These are phyloP conservation scores for Chelonia mydas DNA, from an alignment of 2,797 vertebrate genomes.

Conservation along the genomic window DNA sequence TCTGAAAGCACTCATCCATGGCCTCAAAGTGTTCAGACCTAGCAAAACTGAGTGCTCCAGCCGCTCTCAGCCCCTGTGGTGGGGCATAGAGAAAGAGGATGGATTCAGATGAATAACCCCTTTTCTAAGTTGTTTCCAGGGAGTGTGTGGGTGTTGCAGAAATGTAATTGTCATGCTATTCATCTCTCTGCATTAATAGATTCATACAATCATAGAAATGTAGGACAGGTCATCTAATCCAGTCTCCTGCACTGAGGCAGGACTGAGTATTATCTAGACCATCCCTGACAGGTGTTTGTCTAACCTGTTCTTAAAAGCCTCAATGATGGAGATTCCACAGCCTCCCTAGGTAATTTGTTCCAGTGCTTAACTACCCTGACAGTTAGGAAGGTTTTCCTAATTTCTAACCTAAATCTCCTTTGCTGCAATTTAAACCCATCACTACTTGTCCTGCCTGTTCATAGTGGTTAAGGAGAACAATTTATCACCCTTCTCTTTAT, in stretches of 20 bases:
- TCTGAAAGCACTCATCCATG: neutral
- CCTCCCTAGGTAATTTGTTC: neutral
- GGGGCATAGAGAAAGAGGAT: neutral
- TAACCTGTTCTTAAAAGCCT: neutral
- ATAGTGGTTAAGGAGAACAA: neutral
- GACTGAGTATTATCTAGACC: neutral
- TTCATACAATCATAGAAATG: neutral
- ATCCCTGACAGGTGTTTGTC: neutral
- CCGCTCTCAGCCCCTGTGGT: neutral
- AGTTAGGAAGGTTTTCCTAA: neutral
- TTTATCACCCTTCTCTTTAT: neutral
- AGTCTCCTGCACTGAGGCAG: neutral
- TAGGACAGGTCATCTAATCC: neutral
- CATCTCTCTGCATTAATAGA: constrained; percentile 45
- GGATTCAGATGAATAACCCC: constrained; percentile 46
- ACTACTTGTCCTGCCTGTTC: neutral
- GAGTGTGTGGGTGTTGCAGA: constrained; percentile 49
- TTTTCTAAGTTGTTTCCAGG: constrained; percentile 56
- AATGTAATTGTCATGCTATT: constrained; percentile 44
- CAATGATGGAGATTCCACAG: neutral
- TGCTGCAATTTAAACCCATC: neutral
- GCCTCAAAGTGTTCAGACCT: neutral
- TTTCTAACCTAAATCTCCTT: neutral
- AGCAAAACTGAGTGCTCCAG: neutral
- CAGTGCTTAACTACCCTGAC: neutral